These are phyloP conservation scores for Drepana falcataria DNA, from an alignment of 2,888 invertebrate genomes.

Conservation along the genomic window DNA sequence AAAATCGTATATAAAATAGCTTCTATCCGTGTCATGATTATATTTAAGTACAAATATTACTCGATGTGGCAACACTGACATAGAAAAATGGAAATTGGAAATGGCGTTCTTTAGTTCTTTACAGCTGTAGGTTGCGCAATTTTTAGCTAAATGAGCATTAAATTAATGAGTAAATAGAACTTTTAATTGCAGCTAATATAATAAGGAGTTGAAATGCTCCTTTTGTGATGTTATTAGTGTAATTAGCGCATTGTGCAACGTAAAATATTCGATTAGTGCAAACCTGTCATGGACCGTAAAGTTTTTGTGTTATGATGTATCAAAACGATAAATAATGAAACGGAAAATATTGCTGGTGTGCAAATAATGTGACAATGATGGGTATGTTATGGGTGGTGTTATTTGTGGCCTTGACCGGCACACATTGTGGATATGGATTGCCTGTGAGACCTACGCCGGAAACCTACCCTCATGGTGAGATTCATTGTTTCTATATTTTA, in stretches of 20 bases:
- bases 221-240: conserved; percentile 41
- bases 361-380: conserved; percentile 74
- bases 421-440: conserved; percentile 62
- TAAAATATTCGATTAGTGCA: conserved; percentile 45
- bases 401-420: conserved; percentile 67
- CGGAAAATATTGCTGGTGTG: conserved; percentile 66
- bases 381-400: conserved; percentile 70
- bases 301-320: conserved; percentile 74
- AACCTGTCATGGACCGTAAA: conserved; percentile 73
- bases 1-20: too few relatives aligned
- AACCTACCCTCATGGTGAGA: conserved; percentile 73
- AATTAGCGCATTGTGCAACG: conserved; percentile 41
- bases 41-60: too few relatives aligned
- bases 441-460: conserved; percentile 68
- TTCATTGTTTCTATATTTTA: conserved; percentile 34
- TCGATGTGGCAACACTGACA: conserved; percentile 36
- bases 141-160: conserved; percentile 71
- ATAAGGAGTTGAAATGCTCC: conserved; percentile 43
- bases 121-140: conserved; percentile 78
- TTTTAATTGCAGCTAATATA: conserved; percentile 49
- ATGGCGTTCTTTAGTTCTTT: conserved; percentile 42
- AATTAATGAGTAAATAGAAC: conserved; percentile 51
- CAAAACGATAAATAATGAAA: conserved; percentile 72
- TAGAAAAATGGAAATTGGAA: conserved; percentile 69
- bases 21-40: too few relatives aligned